Evolutionary conservation across 2,888 invertebrate genomes (phyloP).

Genomic region (Lumbricus terrestris): DNA sequence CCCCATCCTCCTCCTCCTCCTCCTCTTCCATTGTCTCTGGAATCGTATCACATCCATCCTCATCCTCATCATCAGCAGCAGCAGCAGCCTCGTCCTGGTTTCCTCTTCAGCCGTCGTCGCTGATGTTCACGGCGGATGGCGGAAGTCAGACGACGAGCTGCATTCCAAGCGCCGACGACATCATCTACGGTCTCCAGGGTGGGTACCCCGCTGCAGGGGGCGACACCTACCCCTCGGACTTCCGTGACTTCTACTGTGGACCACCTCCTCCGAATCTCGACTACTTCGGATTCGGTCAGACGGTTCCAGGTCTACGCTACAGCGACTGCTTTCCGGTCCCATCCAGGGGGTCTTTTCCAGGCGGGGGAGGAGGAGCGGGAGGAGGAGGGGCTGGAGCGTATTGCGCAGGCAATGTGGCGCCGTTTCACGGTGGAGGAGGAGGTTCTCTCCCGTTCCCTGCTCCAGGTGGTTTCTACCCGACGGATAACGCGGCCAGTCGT

Average conservation of each 20-base stretch:
- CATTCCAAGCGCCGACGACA: neutral
- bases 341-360: neutral
- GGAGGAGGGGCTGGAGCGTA: neutral
- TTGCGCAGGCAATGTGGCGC: neutral
- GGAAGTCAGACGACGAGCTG: neutral
- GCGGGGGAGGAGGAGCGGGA: neutral
- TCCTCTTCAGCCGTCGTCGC: neutral
- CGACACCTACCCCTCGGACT: neutral
- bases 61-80: no score
- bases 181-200: neutral
- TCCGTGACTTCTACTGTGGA: neutral
- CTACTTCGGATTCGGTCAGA: neutral
- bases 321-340: neutral
- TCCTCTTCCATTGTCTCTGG: neutral
- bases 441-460: neutral
- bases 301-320: neutral
- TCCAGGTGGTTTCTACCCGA: neutral
- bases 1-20: neutral
- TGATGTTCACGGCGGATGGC: neutral
- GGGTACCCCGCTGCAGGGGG: neutral
- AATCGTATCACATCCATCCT: neutral
- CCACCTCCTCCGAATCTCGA: neutral
- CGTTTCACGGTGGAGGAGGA: neutral
- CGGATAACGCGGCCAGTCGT: neutral
- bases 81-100: neutral